A percentile compares a stretch with the other conserved stretches of the same genome.
phyloP scores from a whole-genome alignment of 2,797 vertebrate species.

The Oceanodroma leucorhoa region DNA sequence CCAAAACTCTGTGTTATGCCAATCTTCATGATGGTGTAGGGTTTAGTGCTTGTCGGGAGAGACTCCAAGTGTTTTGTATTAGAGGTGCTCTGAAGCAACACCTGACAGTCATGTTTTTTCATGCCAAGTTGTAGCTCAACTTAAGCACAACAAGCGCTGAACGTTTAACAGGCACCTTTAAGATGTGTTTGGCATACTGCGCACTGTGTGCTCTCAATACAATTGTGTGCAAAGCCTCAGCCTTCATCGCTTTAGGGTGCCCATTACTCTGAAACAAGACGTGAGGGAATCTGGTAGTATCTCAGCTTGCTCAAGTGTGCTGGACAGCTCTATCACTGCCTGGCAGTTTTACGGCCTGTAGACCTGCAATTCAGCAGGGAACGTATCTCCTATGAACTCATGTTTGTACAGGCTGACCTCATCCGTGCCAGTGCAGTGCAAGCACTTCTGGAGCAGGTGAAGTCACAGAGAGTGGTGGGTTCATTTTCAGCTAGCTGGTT shows the following conservation, averaged over 20 bases:
- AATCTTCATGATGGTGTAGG: not conserved
- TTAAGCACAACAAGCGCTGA: not conserved
- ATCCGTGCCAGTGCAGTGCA: accelerated
- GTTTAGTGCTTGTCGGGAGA: not conserved
- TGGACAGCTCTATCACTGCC: slow-evolving; percentile 5
- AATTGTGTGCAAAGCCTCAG: not conserved
- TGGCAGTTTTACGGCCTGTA: not conserved
- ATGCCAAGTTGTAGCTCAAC: not conserved
- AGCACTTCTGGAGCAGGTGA: not conserved
- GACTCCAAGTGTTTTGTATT: not conserved
- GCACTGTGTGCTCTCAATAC: not conserved
- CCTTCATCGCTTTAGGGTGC: accelerated
- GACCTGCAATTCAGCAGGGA: not conserved
- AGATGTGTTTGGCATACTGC: accelerated
- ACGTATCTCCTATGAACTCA: accelerated
- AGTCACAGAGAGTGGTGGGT: not conserved
- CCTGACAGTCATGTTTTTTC: not conserved
- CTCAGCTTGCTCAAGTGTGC: not conserved
- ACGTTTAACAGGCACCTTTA: not conserved
- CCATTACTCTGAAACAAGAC: accelerated
- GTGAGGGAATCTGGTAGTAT: not conserved
- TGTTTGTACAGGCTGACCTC: not conserved
- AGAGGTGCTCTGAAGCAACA: not conserved
- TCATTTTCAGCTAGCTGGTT: not conserved
- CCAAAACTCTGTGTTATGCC: not conserved